phyloP scores from a whole-genome alignment of 1,140 invertebrate genomes.

The Bombus difficillimus region DNA sequence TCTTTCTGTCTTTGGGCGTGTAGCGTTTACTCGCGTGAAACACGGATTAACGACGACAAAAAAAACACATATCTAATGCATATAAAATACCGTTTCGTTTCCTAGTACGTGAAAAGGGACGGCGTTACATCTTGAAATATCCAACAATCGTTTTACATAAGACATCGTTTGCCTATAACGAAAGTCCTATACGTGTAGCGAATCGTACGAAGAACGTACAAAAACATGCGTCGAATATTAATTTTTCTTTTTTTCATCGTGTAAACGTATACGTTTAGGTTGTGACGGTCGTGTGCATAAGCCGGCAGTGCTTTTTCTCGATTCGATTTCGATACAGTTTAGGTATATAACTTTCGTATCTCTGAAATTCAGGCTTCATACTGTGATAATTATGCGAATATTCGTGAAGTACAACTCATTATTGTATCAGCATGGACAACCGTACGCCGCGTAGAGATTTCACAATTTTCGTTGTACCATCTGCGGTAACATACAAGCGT shows the following conservation, averaged over 20 bases:
- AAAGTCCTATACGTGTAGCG: too few species aligned
- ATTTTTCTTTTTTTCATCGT: background rate
- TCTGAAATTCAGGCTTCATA: background rate
- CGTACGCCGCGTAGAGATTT: slow-evolving; percentile 4
- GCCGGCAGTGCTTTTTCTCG: background rate
- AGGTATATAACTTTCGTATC: slow-evolving; percentile 28
- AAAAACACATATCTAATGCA: too few species aligned
- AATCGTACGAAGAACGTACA: too few species aligned
- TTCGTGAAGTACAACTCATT: slow-evolving; percentile 35
- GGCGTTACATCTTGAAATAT: too few species aligned
- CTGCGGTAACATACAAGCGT: background rate
- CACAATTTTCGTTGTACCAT: slow-evolving; percentile 49
- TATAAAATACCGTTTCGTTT: background rate
- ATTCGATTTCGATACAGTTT: slow-evolving; percentile 12
- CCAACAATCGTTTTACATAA: too few species aligned
- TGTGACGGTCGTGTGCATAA: too few species aligned
- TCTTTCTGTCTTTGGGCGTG: too few species aligned
- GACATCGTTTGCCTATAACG: too few species aligned
- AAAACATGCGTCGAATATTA: too few species aligned
- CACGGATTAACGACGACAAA: background rate
- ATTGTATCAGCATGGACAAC: slow-evolving; percentile 19
- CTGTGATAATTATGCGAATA: slow-evolving; percentile 21
- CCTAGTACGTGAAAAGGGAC: too few species aligned
- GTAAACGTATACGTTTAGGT: background rate
- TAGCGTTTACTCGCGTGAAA: background rate